Evolutionary conservation across 2,888 invertebrate genomes (phyloP).

Genomic region (Amphipoea lucens): DNA sequence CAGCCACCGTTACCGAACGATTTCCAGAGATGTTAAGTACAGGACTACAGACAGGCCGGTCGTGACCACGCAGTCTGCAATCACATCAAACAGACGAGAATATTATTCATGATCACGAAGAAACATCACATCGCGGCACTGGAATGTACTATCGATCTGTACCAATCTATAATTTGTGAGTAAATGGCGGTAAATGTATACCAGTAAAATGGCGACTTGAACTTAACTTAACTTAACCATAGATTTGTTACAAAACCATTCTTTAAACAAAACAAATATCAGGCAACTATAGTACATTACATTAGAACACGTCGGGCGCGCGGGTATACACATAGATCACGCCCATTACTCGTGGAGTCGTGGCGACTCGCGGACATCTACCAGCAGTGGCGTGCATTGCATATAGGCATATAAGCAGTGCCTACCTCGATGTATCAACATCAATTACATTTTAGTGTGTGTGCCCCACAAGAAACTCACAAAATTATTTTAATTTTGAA

Average conservation of each 20-base stretch:
- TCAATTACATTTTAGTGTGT: too few species aligned
- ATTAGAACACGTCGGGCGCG: neutral
- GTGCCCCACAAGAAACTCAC: too few species aligned
- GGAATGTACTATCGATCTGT: neutral
- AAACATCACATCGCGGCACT: neutral
- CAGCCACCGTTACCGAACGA: neutral
- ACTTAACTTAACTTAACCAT: too few species aligned
- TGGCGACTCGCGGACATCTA: neutral
- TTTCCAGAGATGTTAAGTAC: neutral
- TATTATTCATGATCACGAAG: conserved; percentile 19
- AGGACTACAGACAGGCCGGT: neutral
- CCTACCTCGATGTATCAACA: too few species aligned
- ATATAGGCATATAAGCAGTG: too few species aligned
- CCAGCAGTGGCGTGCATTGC: too few species aligned
- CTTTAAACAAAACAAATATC: neutral
- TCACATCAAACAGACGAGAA: neutral
- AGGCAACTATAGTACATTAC: neutral
- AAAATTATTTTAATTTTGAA: too few species aligned
- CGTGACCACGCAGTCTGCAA: neutral
- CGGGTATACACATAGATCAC: too few species aligned
- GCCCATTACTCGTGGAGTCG: too few species aligned
- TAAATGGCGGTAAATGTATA: neutral
- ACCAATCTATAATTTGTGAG: neutral
- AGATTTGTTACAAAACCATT: neutral
- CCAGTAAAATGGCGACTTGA: neutral